Percentiles rank a stretch among this genome's conserved stretches.
Conservation (phyloP, 2,888 invertebrate species). For the Euzetes globulus region DNA sequence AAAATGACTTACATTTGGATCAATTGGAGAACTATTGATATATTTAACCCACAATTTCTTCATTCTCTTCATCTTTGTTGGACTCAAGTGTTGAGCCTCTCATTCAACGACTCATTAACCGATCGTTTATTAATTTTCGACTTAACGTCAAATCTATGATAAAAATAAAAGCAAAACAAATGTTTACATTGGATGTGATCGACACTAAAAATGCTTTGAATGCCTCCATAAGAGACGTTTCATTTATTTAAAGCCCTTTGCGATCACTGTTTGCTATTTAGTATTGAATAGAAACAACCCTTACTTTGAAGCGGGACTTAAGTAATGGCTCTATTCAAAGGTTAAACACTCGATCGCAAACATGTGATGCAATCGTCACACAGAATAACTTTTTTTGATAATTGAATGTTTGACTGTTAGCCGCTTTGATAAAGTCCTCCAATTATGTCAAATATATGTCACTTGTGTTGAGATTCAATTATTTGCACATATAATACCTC, state of each 20-base stretch:
- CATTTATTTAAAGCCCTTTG: background rate
- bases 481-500: too few species aligned
- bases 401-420: too few species aligned
- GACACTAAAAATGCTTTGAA: background rate
- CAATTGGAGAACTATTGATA: background rate
- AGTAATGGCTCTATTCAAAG: too few species aligned
- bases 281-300: too few species aligned
- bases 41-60: conserved; percentile 9
- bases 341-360: background rate
- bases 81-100: too few species aligned
- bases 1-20: background rate
- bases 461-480: too few species aligned
- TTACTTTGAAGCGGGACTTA: too few species aligned
- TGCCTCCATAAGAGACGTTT: background rate
- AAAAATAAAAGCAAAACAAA: background rate
- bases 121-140: too few species aligned
- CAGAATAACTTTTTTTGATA: too few species aligned
- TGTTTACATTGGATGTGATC: background rate
- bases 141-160: background rate
- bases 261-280: too few species aligned
- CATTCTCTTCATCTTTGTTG: background rate
- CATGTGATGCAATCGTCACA: background rate
- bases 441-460: too few species aligned
- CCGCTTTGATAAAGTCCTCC: background rate
- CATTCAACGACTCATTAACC: too few species aligned